Conservation (phyloP, 2,888 invertebrate genomes). For the Carcina quercana region DNA sequence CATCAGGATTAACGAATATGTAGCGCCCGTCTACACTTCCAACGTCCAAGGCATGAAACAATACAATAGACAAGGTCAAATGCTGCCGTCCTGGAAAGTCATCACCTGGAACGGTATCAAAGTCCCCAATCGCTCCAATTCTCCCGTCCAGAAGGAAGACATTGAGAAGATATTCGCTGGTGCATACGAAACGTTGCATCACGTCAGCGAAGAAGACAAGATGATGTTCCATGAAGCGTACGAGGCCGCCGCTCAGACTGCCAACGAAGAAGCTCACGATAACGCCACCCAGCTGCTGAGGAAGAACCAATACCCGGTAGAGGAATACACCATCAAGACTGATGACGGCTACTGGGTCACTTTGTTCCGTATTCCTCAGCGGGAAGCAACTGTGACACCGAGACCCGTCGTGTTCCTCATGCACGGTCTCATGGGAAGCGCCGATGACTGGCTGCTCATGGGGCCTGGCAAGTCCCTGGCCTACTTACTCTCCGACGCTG, state of each 20-base stretch:
- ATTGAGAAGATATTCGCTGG: slow-evolving; percentile 45
- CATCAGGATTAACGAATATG: slow-evolving; percentile 16
- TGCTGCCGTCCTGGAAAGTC: slow-evolving; percentile 25
- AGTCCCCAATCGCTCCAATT: slow-evolving; percentile 30
- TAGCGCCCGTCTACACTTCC: slow-evolving; percentile 13
- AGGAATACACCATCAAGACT: slow-evolving; percentile 51
- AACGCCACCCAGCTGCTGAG: slow-evolving; percentile 47
- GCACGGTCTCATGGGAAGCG: slow-evolving; percentile 79
- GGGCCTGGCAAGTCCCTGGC: slow-evolving; percentile 70
- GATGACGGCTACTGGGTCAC: slow-evolving; percentile 62
- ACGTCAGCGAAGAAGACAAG: slow-evolving; percentile 39
- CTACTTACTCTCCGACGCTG: slow-evolving; percentile 50
- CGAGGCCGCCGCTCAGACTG: slow-evolving; percentile 23
- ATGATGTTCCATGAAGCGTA: slow-evolving; percentile 36
- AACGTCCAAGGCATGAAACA: slow-evolving; percentile 24
- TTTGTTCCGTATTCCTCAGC: slow-evolving; percentile 53
- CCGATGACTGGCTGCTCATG: slow-evolving; percentile 80
- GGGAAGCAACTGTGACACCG: slow-evolving; percentile 25
- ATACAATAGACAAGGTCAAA: slow-evolving; percentile 22
- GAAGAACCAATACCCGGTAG: slow-evolving; percentile 46
- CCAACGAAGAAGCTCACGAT: slow-evolving; percentile 30
- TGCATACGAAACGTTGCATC: slow-evolving; percentile 44
- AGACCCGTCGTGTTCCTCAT: slow-evolving; percentile 68
- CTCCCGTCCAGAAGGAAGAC: slow-evolving; percentile 31
- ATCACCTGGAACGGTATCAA: slow-evolving; percentile 36